These are phyloP conservation scores for Lepidocolaptes lacrymiger DNA, from an alignment of 2,797 vertebrate species.

Conservation along the genomic window DNA sequence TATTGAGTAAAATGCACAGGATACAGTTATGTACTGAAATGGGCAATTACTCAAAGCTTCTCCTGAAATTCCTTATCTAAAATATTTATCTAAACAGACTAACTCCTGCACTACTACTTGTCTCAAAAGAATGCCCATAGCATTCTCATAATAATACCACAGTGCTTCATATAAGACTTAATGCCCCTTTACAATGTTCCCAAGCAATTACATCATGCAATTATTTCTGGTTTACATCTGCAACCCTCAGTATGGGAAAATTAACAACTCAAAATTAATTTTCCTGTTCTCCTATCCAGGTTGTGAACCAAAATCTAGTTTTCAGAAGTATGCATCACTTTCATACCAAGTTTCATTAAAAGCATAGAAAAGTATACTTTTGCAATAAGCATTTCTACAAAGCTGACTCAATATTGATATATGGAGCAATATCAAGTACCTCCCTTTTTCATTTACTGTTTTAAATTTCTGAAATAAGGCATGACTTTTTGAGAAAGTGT, in stretches of 20 bases:
- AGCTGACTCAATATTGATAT: neutral
- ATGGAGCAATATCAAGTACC: neutral
- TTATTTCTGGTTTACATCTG: neutral
- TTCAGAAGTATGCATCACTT: neutral
- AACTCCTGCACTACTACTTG: neutral
- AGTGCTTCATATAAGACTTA: neutral
- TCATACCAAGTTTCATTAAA: neutral
- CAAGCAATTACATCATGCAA: neutral
- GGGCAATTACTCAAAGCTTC: neutral
- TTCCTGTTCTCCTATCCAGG: neutral
- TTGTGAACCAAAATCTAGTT: neutral
- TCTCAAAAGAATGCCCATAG: neutral
- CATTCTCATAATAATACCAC: neutral
- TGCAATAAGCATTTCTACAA: neutral
- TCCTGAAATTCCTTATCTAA: neutral
- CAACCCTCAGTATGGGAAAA: neutral
- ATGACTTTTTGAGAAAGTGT: neutral
- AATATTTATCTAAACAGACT: neutral
- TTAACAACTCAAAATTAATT: neutral
- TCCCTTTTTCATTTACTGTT: neutral
- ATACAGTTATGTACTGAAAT: neutral
- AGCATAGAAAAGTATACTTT: neutral
- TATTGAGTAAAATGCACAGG: slow-evolving; percentile 43
- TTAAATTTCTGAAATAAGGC: neutral
- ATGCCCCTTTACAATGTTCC: neutral